Percentiles rank a stretch among this genome's conserved stretches.
These are phyloP conservation scores for Tetraodon nigroviridis DNA, from an alignment of 2,113 vertebrate species.

Conservation along the genomic window DNA sequence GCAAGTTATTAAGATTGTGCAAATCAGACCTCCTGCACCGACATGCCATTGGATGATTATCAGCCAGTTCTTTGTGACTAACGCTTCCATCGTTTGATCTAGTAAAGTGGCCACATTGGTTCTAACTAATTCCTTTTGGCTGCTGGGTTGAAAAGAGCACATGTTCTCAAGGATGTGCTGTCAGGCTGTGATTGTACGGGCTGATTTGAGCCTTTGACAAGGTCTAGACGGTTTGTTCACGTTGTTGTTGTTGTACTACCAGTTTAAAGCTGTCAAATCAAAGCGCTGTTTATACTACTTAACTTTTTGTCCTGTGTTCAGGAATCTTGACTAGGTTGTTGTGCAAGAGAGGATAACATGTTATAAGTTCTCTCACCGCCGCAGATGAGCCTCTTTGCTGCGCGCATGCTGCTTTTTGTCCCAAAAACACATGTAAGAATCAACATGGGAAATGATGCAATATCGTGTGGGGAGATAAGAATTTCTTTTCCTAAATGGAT, in stretches of 20 bases:
- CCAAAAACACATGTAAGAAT: neutral
- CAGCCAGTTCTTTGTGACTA: conserved; percentile 59
- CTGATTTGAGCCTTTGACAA: conserved; percentile 25
- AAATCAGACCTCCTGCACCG: conserved; percentile 71
- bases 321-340: neutral
- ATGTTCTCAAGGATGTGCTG: conserved; percentile 37
- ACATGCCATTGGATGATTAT: conserved; percentile 63
- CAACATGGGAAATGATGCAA: neutral
- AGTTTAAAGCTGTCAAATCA: neutral
- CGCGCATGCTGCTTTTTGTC: neutral
- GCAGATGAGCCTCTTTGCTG: neutral
- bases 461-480: neutral
- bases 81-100: conserved; percentile 64
- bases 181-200: conserved; percentile 37
- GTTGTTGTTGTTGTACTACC: neutral
- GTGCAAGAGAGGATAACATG: neutral
- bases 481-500: neutral
- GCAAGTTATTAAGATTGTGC: conserved; percentile 61
- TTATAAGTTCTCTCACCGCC: too few species aligned
- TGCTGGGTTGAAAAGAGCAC: conserved; percentile 60
- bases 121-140: conserved; percentile 69
- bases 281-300: neutral
- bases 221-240: conserved; percentile 5
- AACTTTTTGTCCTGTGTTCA: neutral
- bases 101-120: conserved; percentile 71